A percentile compares a stretch with the other conserved stretches of the same genome.
These are phyloP conservation scores for Oreochromis mossambicus DNA, from an alignment of 2,797 vertebrate genomes.

Conservation along the genomic window DNA sequence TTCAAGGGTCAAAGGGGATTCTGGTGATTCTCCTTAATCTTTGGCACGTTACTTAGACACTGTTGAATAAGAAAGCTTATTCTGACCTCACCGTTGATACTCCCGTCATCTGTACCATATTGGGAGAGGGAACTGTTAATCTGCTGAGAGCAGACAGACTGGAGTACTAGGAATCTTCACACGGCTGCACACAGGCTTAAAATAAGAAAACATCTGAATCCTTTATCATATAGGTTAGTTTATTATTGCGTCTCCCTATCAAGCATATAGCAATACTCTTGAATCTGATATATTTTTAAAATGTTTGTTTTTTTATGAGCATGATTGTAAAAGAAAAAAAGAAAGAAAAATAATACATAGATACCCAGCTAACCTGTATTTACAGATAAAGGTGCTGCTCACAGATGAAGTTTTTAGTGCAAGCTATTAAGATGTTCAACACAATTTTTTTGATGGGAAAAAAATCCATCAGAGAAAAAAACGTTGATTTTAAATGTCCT, in stretches of 20 bases:
- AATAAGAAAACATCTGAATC: not conserved
- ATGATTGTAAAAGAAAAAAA: not conserved
- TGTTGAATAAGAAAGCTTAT: slow-evolving; percentile 44
- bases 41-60: slow-evolving; percentile 4
- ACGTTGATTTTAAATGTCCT: not conserved
- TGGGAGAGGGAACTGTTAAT: slow-evolving; percentile 30
- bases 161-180: not conserved
- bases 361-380: not conserved
- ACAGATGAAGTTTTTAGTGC: slow-evolving; percentile 1
- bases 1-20: slow-evolving; percentile 12
- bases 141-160: slow-evolving; percentile 34
- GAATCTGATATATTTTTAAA: not conserved
- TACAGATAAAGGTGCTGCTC: not conserved
- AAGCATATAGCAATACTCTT: not conserved
- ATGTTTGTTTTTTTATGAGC: not conserved
- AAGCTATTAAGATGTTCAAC: not conserved
- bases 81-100: not conserved
- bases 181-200: not conserved
- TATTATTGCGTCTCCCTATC: not conserved
- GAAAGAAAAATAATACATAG: not conserved
- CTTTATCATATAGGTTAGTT: not conserved
- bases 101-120: not conserved
- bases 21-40: slow-evolving; percentile 13
- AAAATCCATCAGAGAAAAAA: not conserved
- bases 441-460: not conserved